Conservation (phyloP, 2,888 invertebrate genomes). For the Lobophora halterata region DNA sequence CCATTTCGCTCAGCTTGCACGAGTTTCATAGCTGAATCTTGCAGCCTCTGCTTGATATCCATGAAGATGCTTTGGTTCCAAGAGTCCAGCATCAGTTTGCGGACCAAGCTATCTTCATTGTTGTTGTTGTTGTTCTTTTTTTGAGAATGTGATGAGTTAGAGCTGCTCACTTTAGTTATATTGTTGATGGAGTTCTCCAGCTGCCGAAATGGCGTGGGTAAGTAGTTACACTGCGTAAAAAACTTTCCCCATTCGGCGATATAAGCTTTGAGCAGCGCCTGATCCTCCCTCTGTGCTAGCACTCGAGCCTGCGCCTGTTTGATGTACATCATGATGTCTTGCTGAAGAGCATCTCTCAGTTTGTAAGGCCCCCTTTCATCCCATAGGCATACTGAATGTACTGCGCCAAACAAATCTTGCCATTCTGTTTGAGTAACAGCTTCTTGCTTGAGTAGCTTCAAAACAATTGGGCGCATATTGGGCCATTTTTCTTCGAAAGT, state of each 20-base stretch:
- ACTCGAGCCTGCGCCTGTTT: slow-evolving; percentile 95
- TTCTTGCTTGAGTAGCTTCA: slow-evolving; percentile 96
- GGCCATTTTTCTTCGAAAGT: slow-evolving; percentile 99
- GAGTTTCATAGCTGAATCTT: slow-evolving; percentile 98
- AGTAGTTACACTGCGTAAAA: slow-evolving; percentile 97
- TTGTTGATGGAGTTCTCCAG: slow-evolving; percentile 91
- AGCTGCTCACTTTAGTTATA: slow-evolving; percentile 65
- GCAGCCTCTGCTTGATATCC: slow-evolving; percentile 95
- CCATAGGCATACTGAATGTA: slow-evolving; percentile 98
- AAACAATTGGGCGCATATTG: slow-evolving; percentile 94
- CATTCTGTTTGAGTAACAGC: slow-evolving; percentile 96
- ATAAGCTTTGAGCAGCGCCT: slow-evolving; percentile 96
- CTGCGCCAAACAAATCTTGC: slow-evolving; percentile 98
- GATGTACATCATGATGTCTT: slow-evolving; percentile 96
- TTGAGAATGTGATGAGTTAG: slow-evolving; percentile 63
- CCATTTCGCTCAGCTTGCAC: slow-evolving; percentile 98
- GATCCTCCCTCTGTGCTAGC: slow-evolving; percentile 94
- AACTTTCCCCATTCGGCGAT: slow-evolving; percentile 99
- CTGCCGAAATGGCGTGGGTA: slow-evolving; percentile 97
- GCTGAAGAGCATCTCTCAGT: slow-evolving; percentile 92
- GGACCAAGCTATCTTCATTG: slow-evolving; percentile 94
- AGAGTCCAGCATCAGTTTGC: slow-evolving; percentile 97
- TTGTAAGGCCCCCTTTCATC: slow-evolving; percentile 96
- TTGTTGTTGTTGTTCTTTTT: slow-evolving; percentile 79
- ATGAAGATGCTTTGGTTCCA: slow-evolving; percentile 99